Base-by-base conservation (phyloP, 2,888 invertebrate genomes). In the Erynnis tages region DNA sequence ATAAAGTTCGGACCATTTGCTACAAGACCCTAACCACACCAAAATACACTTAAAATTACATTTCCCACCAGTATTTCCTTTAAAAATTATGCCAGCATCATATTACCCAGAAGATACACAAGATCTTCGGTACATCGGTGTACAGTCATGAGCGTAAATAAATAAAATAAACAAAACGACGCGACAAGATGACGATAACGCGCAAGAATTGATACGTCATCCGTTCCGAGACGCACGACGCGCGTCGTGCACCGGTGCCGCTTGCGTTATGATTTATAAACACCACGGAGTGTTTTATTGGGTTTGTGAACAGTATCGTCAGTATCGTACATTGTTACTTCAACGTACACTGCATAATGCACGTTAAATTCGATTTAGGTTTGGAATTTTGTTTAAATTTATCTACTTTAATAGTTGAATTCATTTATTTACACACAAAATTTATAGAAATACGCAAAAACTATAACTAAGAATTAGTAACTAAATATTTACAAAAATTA, bases 171-270 rank as follows among this genome's bases (percentile, higher is more conserved):
- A 56, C 50, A 40, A 54, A 57, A 44, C 38, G 53, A 56, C 59
- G 58, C 57, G 58, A 52, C 55, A 46, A 47, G 55, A 58, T 55
- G 44, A 48, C 35, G 49, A 52, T 56, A 52, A 50, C 50, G 52
- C 52, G 60, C 57, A 58, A 69, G 68, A 71, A 72, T 70, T 70
- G 70, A 72, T 71, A 72, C 66, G 69, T 70, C 64, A 71, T 62
- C 56, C 64, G 61, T 61, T 64, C 61, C 64, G 54, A 55, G 56
- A 61, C 61, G 63, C 63, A 61, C 63, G 61, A 62, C 61, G 61
- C 60, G 63, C 63, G 62, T 65, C 63, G 65, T 63, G 57, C 61
- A 49, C 59, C 56, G 55, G 59, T 59, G 57, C 58, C 54, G 59
- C 58, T 60, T 61, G n/a, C 58, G 58, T 64, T 62, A 67, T 66